phyloP scores from a whole-genome alignment of 2,888 invertebrate genomes.

The Aproaerema taeniolella region DNA sequence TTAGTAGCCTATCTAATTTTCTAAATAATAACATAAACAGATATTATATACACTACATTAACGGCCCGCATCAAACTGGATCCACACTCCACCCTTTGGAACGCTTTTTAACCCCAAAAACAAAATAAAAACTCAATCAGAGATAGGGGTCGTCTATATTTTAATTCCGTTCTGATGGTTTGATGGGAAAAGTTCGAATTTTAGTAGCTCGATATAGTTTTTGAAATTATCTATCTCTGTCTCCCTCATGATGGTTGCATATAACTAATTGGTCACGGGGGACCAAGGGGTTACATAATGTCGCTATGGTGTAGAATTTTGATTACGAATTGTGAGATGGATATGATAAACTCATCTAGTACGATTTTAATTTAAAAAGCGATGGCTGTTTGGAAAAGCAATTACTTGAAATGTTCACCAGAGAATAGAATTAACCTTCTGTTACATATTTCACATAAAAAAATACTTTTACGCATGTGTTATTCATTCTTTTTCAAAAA shows the following conservation, averaged over 20 bases:
- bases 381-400: too few species aligned
- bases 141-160: slow-evolving; percentile 63
- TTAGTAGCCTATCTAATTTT: too few species aligned
- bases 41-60: too few species aligned
- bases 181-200: slow-evolving; percentile 62
- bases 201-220: too few species aligned
- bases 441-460: too few species aligned
- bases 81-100: slow-evolving; percentile 32
- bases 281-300: slow-evolving; percentile 17
- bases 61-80: slow-evolving; percentile 8
- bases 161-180: slow-evolving; percentile 47
- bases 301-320: not conserved
- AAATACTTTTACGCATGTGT: too few species aligned
- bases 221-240: too few species aligned
- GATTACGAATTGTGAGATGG: slow-evolving; percentile 3
- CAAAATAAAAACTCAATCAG: slow-evolving; percentile 28
- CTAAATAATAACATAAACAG: too few species aligned
- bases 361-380: too few species aligned
- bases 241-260: slow-evolving; percentile 24
- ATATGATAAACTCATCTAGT: slow-evolving; percentile 3
- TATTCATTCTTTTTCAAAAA: too few species aligned
- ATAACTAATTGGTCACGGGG: slow-evolving; percentile 38
- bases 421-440: too few species aligned
- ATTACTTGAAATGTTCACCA: too few species aligned
- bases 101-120: slow-evolving; percentile 8